These are phyloP conservation scores for Melieria picta DNA, from an alignment of 2,888 invertebrate species.

Conservation along the genomic window DNA sequence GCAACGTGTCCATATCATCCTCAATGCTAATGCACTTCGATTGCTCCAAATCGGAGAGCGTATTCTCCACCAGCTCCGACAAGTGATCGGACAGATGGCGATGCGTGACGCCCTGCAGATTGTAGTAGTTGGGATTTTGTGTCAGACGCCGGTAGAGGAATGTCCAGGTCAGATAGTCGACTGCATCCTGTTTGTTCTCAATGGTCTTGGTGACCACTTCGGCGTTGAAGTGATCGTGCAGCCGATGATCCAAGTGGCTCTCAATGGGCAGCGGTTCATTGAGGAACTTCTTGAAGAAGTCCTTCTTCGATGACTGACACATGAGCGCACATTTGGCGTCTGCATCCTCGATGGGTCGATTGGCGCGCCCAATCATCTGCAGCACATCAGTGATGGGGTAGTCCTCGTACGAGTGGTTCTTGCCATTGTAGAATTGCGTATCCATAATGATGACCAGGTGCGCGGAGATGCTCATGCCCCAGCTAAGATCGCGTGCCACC, in stretches of 20 bases:
- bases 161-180: conserved; percentile 99
- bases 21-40: conserved; percentile 97
- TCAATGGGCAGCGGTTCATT: conserved; percentile 97
- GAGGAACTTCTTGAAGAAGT: conserved; percentile 97
- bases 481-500: conserved; percentile 90
- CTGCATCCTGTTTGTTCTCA: conserved; percentile 99
- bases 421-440: conserved; percentile 90
- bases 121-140: conserved; percentile 99
- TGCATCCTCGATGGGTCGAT: conserved; percentile 90
- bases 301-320: conserved; percentile 97
- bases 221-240: conserved; percentile 99
- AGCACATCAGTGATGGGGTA: conserved; percentile 97
- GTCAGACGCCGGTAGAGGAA: conserved; percentile 96
- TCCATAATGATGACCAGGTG: conserved; percentile 98
- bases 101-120: conserved; percentile 95
- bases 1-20: conserved; percentile 97
- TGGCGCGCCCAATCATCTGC: conserved; percentile 97
- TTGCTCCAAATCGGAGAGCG: conserved; percentile 92
- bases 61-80: conserved; percentile 97
- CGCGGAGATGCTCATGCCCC: conserved; percentile 89
- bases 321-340: conserved; percentile 95
- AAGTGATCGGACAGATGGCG: conserved; percentile 97
- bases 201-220: conserved; percentile 99
- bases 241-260: conserved; percentile 95
- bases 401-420: conserved; percentile 90